A percentile compares a stretch with the other conserved stretches of the same genome.
Conservation (phyloP, 2,888 invertebrate species). For the Teleiodes luculella region DNA sequence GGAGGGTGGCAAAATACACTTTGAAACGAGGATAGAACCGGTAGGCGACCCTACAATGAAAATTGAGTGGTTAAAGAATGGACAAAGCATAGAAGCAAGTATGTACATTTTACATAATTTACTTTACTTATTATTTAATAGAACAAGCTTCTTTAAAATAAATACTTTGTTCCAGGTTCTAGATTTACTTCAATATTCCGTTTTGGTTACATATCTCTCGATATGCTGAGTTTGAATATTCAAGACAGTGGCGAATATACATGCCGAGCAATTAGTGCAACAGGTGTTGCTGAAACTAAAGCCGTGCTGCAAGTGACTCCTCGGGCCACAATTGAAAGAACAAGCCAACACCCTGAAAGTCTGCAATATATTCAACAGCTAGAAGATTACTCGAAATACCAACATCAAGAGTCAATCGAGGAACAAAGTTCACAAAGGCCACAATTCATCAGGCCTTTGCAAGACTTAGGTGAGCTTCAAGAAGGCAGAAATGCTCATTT, state of each 20-base stretch:
- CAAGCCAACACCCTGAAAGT: slow-evolving; percentile 94
- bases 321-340: slow-evolving; percentile 90
- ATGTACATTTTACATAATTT: slow-evolving; percentile 54
- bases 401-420: slow-evolving; percentile 90
- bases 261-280: slow-evolving; percentile 91
- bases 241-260: slow-evolving; percentile 95
- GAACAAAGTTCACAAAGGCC: slow-evolving; percentile 89
- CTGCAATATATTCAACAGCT: slow-evolving; percentile 93
- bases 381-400: slow-evolving; percentile 93
- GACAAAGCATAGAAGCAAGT: slow-evolving; percentile 94
- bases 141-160: background rate
- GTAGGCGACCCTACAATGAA: slow-evolving; percentile 97
- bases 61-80: slow-evolving; percentile 97
- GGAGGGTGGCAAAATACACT: slow-evolving; percentile 96
- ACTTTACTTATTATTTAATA: background rate
- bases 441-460: slow-evolving; percentile 91
- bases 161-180: slow-evolving; percentile 83
- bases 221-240: slow-evolving; percentile 90
- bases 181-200: slow-evolving; percentile 96
- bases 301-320: slow-evolving; percentile 89
- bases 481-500: slow-evolving; percentile 96
- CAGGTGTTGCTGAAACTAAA: slow-evolving; percentile 92
- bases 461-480: slow-evolving; percentile 90
- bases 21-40: slow-evolving; percentile 98
- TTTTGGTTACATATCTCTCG: slow-evolving; percentile 97